Conservation (phyloP, 2,797 vertebrate species). For the Nannoperca obscura region DNA sequence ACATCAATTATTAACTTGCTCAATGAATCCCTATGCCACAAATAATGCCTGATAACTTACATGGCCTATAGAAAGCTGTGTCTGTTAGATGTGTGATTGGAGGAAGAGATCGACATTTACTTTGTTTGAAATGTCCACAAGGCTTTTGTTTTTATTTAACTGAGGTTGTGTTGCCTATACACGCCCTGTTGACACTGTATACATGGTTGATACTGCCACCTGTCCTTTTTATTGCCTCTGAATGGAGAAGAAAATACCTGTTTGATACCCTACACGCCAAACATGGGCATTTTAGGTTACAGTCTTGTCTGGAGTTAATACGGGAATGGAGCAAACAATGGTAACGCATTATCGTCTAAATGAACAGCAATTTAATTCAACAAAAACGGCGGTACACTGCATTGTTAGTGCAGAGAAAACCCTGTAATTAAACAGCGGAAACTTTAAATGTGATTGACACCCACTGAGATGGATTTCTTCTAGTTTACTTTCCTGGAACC, state of each 20-base stretch:
- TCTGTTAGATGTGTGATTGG: background rate
- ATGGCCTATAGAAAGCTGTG: background rate
- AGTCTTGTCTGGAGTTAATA: background rate
- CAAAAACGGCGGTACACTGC: background rate
- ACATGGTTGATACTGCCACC: slow-evolving; percentile 77
- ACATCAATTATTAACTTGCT: background rate
- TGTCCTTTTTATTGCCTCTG: slow-evolving; percentile 71
- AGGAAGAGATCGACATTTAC: no score
- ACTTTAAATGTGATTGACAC: background rate
- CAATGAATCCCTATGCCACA: background rate
- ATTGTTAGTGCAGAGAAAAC: background rate
- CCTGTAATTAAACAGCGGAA: background rate
- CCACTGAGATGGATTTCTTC: background rate
- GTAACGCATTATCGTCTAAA: background rate
- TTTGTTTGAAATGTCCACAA: slow-evolving; percentile 86
- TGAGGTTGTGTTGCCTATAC: slow-evolving; percentile 84
- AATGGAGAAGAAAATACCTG: slow-evolving; percentile 62
- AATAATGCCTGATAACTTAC: background rate
- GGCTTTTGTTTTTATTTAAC: slow-evolving; percentile 81
- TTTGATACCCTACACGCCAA: slow-evolving; percentile 49
- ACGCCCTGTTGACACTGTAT: slow-evolving; percentile 85
- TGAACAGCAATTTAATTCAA: background rate
- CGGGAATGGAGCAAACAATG: background rate
- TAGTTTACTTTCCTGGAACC: background rate
- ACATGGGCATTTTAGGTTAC: slow-evolving; percentile 26